Evolutionary conservation across 35 echinoderm and acorn worm species (phyloP).

Genomic region (Acanthaster planci): DNA sequence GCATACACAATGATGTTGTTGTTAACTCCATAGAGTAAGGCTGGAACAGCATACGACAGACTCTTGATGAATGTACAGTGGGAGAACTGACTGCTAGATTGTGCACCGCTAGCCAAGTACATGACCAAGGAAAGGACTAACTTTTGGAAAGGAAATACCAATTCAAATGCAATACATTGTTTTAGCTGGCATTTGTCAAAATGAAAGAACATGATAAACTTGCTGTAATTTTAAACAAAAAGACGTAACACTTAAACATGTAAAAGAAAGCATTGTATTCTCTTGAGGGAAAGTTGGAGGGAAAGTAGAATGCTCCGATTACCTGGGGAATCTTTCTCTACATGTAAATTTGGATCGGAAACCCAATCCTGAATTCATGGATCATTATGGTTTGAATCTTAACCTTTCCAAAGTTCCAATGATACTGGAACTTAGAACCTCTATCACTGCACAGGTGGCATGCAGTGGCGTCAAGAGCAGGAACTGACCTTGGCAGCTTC

Average conservation of each 20-base stretch:
- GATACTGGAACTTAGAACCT: background rate
- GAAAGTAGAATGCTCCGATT: too few species aligned
- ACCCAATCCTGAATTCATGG: too few species aligned
- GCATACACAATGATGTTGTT: conserved; percentile 73
- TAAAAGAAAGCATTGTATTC: too few species aligned
- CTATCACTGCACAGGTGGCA: background rate
- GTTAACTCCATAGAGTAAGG: conserved; percentile 62
- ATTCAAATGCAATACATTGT: background rate
- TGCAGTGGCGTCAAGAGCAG: too few species aligned
- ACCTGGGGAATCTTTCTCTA: too few species aligned
- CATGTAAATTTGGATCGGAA: too few species aligned
- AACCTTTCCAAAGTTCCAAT: background rate
- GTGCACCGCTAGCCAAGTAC: background rate
- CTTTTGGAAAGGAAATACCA: conserved; percentile 9
- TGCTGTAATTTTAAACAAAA: background rate
- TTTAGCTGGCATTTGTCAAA: background rate
- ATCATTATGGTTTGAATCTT: too few species aligned
- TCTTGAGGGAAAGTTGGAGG: too few species aligned
- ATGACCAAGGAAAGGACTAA: background rate
- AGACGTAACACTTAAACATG: background rate
- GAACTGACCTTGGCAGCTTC: conserved; percentile 61
- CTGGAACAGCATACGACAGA: conserved; percentile 62
- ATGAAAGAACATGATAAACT: background rate
- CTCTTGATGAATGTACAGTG: background rate
- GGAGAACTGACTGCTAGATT: too few species aligned